These are phyloP conservation scores for Ectobius pallidus DNA, from an alignment of 2,888 invertebrate species.

Conservation along the genomic window DNA sequence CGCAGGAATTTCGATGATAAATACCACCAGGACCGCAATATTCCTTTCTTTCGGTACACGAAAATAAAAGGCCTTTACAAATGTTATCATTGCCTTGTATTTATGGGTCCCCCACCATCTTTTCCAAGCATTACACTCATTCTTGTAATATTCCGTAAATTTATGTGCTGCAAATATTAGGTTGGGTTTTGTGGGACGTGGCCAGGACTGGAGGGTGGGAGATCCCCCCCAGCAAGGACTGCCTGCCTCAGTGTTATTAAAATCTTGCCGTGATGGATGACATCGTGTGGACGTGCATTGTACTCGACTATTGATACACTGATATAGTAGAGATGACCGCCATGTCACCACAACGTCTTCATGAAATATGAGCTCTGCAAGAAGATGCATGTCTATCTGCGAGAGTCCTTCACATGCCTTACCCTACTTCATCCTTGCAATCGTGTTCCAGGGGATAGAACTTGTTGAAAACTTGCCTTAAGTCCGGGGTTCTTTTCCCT, in stretches of 20 bases:
- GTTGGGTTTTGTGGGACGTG: constrained; percentile 50
- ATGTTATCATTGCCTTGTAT: constrained; percentile 58
- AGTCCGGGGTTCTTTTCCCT: neutral
- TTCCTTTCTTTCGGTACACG: constrained; percentile 50
- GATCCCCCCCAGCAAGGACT: constrained; percentile 28
- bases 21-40: constrained; percentile 53
- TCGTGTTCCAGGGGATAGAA: too few relatives aligned
- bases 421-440: too few relatives aligned
- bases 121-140: constrained; percentile 55
- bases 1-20: constrained; percentile 53
- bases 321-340: constrained; percentile 43
- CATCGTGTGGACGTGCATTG: constrained; percentile 36
- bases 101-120: constrained; percentile 51
- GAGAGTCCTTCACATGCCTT: too few relatives aligned
- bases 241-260: constrained; percentile 45
- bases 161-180: constrained; percentile 62
- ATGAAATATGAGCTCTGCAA: constrained; percentile 42
- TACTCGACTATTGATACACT: constrained; percentile 42
- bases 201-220: neutral
- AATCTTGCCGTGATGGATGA: constrained; percentile 48
- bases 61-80: constrained; percentile 59
- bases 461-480: neutral
- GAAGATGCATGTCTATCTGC: too few relatives aligned
- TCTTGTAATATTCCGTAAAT: constrained; percentile 61
- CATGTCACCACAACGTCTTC: constrained; percentile 36